Conservation (phyloP, 2,797 vertebrate species). For the Melanotaenia pygmaea region DNA sequence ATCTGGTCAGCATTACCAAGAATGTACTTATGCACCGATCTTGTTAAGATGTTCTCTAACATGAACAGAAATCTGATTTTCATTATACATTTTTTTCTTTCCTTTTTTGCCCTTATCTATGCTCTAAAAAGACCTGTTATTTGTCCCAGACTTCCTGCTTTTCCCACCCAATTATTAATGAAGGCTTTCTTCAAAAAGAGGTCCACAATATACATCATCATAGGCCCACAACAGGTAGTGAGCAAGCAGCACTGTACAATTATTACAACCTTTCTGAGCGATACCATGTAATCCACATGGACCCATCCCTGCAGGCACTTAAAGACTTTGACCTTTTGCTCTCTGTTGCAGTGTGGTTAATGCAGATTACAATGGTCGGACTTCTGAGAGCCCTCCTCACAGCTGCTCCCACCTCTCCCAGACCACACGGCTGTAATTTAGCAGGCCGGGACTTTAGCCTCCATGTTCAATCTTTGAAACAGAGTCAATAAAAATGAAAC, state of each 20-base stretch:
- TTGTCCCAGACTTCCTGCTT: slow-evolving; percentile 4
- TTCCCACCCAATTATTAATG: slow-evolving; percentile 21
- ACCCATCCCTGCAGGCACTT: slow-evolving; percentile 81
- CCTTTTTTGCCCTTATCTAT: neutral
- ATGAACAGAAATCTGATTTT: slow-evolving; percentile 1
- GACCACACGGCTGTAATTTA: slow-evolving; percentile 75
- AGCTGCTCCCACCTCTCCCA: slow-evolving; percentile 80
- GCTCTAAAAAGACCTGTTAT: neutral
- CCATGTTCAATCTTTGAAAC: slow-evolving; percentile 60
- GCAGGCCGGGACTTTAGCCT: slow-evolving; percentile 47
- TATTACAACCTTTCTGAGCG: slow-evolving; percentile 65
- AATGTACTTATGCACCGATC: slow-evolving; percentile 39
- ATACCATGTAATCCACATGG: slow-evolving; percentile 78
- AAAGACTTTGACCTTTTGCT: slow-evolving; percentile 86
- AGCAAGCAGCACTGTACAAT: slow-evolving; percentile 62
- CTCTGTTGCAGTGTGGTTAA: slow-evolving; percentile 82
- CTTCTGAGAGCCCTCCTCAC: slow-evolving; percentile 74
- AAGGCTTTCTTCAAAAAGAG: slow-evolving; percentile 32
- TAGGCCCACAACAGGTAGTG: slow-evolving; percentile 63
- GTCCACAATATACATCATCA: slow-evolving; percentile 40
- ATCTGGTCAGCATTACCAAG: slow-evolving; percentile 62
- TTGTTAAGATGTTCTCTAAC: slow-evolving; percentile 13
- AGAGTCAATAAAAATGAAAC: slow-evolving; percentile 70
- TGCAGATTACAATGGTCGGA: slow-evolving; percentile 85
- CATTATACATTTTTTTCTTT: neutral